Evolutionary conservation across 2,888 invertebrate species (phyloP).

Genomic region (Drosophila acutilabella): DNA sequence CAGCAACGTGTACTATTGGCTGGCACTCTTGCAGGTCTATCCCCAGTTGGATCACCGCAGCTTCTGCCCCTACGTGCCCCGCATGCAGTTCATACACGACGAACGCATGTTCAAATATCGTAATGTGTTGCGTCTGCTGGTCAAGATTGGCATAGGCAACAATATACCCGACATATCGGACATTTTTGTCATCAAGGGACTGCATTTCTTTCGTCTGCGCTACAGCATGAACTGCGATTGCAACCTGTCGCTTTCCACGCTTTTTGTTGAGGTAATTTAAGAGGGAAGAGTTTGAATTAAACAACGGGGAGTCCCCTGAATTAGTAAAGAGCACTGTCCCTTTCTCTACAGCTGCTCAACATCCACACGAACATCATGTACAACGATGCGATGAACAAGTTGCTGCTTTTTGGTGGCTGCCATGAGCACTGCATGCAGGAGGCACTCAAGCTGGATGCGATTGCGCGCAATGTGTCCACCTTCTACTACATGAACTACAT

Average conservation of each 20-base stretch:
- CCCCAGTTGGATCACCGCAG: conserved; percentile 58
- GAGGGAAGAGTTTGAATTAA: too few relatives aligned
- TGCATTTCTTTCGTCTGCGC: conserved; percentile 62
- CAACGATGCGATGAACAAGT: conserved; percentile 54
- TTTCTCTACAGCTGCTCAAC: conserved; percentile 46
- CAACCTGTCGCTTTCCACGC: conserved; percentile 52
- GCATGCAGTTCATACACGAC: conserved; percentile 55
- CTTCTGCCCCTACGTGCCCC: conserved; percentile 67
- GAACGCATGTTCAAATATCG: conserved; percentile 65
- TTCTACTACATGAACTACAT: conserved; percentile 52
- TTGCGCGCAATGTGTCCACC: conserved; percentile 53
- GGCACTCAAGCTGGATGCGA: conserved; percentile 43
- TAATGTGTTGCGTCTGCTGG: conserved; percentile 56
- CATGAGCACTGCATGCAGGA: conserved; percentile 43
- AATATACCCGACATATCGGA: conserved; percentile 58
- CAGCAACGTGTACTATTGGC: conserved; percentile 48
- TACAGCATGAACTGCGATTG: conserved; percentile 61
- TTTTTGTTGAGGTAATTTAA: conserved; percentile 56
- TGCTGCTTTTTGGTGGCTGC: conserved; percentile 36
- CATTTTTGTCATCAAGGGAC: conserved; percentile 59
- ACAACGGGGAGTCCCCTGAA: too few relatives aligned
- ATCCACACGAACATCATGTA: conserved; percentile 57
- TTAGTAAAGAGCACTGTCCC: too few relatives aligned
- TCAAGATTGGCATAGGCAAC: conserved; percentile 56
- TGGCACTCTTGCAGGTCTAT: conserved; percentile 62